Percentiles rank a stretch among this genome's conserved stretches.
Evolutionary conservation across 2,113 vertebrate species (phyloP).

Genomic region (Zapornia atra): DNA sequence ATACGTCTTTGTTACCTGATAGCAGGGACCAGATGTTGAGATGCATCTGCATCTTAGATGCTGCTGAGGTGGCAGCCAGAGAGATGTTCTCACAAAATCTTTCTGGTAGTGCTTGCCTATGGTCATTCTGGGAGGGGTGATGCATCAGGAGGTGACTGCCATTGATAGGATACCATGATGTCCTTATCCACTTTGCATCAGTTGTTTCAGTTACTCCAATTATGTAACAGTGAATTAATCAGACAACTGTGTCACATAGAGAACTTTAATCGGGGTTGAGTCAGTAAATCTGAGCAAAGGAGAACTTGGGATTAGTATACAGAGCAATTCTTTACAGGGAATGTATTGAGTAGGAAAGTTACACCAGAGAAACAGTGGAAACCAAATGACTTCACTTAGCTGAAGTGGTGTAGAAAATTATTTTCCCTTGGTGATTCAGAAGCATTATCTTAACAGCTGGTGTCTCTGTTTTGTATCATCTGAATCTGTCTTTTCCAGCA

Average conservation of each 20-base stretch:
- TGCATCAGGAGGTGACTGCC: not conserved
- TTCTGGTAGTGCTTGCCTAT: not conserved
- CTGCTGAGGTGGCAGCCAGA: not conserved
- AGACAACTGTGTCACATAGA: not conserved
- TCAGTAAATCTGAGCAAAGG: not conserved
- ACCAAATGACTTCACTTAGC: rapidly evolving
- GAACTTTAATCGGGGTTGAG: not conserved
- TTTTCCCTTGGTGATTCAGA: not conserved
- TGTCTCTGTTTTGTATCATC: not conserved
- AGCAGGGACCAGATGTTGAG: not conserved
- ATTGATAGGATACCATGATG: not conserved
- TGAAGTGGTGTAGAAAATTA: not conserved
- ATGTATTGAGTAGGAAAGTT: not conserved
- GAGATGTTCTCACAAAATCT: not conserved
- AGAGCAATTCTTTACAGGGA: not conserved
- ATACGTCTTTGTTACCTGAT: not conserved
- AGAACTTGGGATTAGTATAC: not conserved
- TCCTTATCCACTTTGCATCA: not conserved
- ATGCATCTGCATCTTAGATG: not conserved
- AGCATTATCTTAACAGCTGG: not conserved
- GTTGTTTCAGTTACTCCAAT: not conserved
- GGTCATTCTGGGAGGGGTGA: not conserved
- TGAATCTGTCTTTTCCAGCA: not conserved
- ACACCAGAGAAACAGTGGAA: not conserved
- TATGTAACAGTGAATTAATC: not conserved